Conservation (phyloP, 2,888 invertebrate species). For the Drosophila robusta region DNA sequence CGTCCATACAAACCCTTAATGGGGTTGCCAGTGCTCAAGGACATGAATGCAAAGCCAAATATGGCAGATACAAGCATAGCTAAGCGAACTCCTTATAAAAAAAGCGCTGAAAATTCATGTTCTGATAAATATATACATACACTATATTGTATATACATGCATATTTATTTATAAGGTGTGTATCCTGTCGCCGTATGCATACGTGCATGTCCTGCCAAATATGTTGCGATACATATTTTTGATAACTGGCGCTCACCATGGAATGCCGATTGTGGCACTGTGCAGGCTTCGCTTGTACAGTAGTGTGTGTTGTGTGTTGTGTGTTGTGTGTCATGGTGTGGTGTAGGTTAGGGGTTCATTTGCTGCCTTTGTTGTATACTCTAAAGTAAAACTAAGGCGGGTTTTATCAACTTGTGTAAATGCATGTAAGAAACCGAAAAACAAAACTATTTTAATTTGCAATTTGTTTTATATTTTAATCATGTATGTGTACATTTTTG, state of each 20-base stretch:
- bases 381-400: not conserved
- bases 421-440: too few relatives aligned
- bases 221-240: slow-evolving; percentile 52
- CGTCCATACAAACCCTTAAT: slow-evolving; percentile 13
- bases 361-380: slow-evolving; percentile 5
- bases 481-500: too few relatives aligned
- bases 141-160: not conserved
- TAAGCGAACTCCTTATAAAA: slow-evolving; percentile 1
- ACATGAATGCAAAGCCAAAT: not conserved
- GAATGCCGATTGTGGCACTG: slow-evolving; percentile 53
- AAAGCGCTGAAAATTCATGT: not conserved
- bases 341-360: slow-evolving; percentile 60
- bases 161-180: not conserved
- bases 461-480: too few relatives aligned
- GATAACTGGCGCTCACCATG: slow-evolving; percentile 49
- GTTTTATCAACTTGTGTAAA: not conserved
- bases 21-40: slow-evolving; percentile 23
- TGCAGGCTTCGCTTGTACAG: slow-evolving; percentile 38
- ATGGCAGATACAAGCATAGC: slow-evolving; percentile 5
- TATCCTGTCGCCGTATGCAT: slow-evolving; percentile 2
- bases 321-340: slow-evolving; percentile 25
- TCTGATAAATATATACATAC: not conserved
- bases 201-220: slow-evolving; percentile 48
- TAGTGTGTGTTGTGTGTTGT: slow-evolving; percentile 8
- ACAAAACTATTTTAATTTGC: too few relatives aligned